phyloP scores from a whole-genome alignment of 2,113 vertebrate genomes.

The Stigmatopora nigra region DNA sequence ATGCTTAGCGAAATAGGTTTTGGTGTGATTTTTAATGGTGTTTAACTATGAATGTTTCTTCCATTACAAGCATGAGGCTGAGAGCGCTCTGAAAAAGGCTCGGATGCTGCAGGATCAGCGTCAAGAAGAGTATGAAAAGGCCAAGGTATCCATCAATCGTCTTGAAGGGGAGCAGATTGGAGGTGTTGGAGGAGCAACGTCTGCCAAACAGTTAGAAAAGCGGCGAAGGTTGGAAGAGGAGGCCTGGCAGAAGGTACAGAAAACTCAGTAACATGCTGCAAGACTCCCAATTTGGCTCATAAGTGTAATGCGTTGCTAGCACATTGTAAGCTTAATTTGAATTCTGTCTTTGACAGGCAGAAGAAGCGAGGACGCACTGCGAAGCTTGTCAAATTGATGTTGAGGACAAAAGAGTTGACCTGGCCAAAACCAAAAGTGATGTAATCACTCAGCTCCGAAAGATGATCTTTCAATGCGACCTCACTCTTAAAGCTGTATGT shows the following conservation, averaged over 20 bases:
- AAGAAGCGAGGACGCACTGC: conserved; percentile 86
- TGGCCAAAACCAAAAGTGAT: conserved; percentile 85
- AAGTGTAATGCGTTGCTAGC: no score
- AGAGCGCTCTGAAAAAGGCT: conserved; percentile 83
- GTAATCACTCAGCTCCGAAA: conserved; percentile 84
- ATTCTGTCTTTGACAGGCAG: conserved; percentile 67
- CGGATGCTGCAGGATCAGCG: conserved; percentile 81
- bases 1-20: not conserved
- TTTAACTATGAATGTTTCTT: not conserved
- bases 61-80: conserved; percentile 82
- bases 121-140: conserved; percentile 93
- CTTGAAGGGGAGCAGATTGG: conserved; percentile 83
- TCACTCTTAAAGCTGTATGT: conserved; percentile 94
- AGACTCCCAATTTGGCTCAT: not conserved
- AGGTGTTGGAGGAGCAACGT: conserved; percentile 62
- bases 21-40: not conserved
- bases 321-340: not conserved
- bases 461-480: conserved; percentile 93
- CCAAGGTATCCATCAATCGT: conserved; percentile 80
- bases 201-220: conserved; percentile 84
- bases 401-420: conserved; percentile 77
- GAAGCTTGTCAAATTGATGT: conserved; percentile 82
- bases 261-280: not conserved
- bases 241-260: conserved; percentile 85
- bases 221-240: conserved; percentile 87